Evolutionary conservation across 2,888 invertebrate genomes (phyloP), one percentile per base, ranked within the genome.

Genomic region (Eucriotettix oculatus): DNA sequence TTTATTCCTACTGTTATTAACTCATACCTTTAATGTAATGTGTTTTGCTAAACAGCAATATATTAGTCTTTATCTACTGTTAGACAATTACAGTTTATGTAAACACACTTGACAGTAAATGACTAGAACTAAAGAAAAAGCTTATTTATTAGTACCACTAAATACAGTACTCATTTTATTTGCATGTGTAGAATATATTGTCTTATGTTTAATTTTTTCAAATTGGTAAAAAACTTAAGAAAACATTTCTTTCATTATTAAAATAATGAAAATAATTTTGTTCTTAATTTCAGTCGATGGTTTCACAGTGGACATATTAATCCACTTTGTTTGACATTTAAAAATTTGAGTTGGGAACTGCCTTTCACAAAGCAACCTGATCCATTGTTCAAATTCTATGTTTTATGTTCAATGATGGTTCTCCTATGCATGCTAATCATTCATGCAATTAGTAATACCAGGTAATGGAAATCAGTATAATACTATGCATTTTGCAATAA

Each of bases 381-480:
- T 74, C 86, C 88, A 0, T 79, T 93, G 64, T 88, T 91, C 69
- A 91, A 90, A 71, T 92, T 88, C 71, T 93, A 87, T 69, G 74
- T 87, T 42, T 73, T 82, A 1, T 79, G 81, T 65, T 78, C 82
- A 43, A 73, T 81, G 43, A 68, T 82, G 48, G 77, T 86, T 16
- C 74, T 85, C 54, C 62, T 82, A 14, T 79, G 80, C 60, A 75
- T 79, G 68, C 76, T 82, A 59, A 67, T 80, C 11, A 79, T 86
- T 55, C 84, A 87, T 68, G 75, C 80, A 60, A 70, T 86, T 44
- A 79, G 29, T 29, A 29, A 29, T 29, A 7, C 29, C 29, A 29
- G 29, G 29, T 29, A 29, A 29, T 29, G 7, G 29, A 5, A 29
- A 29, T 29, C 29, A 29, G 7, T 29, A 7, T 7, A 29, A 5